These are phyloP conservation scores for Hylyphantes graminicola DNA, from an alignment of 1,140 invertebrate species.

Conservation along the genomic window DNA sequence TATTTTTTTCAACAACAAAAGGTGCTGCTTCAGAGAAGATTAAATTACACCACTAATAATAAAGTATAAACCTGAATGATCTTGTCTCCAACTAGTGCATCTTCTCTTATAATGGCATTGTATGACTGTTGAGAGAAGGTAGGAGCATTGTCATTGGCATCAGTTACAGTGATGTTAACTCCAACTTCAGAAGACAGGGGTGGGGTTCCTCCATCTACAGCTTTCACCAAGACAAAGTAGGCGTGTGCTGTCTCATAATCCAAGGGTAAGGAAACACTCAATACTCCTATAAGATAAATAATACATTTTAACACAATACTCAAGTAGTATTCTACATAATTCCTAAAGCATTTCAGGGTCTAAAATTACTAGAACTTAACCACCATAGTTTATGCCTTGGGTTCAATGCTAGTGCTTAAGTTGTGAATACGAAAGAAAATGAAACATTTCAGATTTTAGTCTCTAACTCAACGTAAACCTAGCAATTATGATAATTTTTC, in stretches of 20 bases:
- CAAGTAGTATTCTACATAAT: too few species aligned
- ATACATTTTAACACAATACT: too few species aligned
- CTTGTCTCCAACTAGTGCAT: constrained; percentile 76
- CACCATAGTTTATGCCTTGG: too few species aligned
- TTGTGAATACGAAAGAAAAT: too few species aligned
- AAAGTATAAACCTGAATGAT: constrained; percentile 71
- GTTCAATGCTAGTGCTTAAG: too few species aligned
- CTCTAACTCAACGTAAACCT: not conserved
- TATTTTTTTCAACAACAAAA: too few species aligned
- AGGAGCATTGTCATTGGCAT: constrained; percentile 91
- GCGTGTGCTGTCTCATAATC: constrained; percentile 81
- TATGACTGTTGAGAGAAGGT: constrained; percentile 85
- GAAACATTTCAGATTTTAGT: too few species aligned
- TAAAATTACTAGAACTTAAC: too few species aligned
- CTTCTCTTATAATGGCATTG: constrained; percentile 81
- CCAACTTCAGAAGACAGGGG: constrained; percentile 83
- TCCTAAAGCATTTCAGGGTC: too few species aligned
- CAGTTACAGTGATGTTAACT: constrained; percentile 87
- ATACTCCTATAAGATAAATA: constrained; percentile 63
- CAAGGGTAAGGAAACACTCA: constrained; percentile 81
- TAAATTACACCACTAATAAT: not conserved
- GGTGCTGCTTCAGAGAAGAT: too few species aligned
- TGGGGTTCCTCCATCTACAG: constrained; percentile 85
- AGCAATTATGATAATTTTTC: not conserved
- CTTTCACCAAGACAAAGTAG: constrained; percentile 87